Base-by-base conservation (phyloP, 2,888 invertebrate species). In the Oeneis ivallda region DNA sequence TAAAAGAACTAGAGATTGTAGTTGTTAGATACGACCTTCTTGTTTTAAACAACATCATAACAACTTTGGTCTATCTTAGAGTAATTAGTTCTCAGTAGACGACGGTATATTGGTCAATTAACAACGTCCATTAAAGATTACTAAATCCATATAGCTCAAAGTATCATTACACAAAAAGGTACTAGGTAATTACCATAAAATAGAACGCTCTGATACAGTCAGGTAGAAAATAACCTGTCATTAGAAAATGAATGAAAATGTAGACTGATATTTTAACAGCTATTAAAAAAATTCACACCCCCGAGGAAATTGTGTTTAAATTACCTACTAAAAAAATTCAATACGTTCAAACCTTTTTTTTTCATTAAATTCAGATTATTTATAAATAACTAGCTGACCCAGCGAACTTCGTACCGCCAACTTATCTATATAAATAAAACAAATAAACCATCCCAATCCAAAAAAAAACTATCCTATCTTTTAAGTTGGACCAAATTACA, bases 251-350 rank as follows among this genome's bases (percentile, higher is more conserved):
- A 58, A 58, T 45, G 13, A 58, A n/a, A 45, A 58, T n/a, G 19
- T 32, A 58, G 45, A 43, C 32, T 15, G 26, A 26, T 19, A 45
- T 45, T 58, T 58, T 45, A n/a, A 45, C 56, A 32, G 53, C 70
- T 61, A 68, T 68, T 68, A 70, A 61, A 65, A 64, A 65, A 59
- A 67, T 67, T 69, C 54, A 57, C 65, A 17, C 9, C 32, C 2
- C 37, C 37, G 37, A 7, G 37, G 9, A 1, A 37, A 37, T 8
- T 37, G 37, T 37, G 26, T 2, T 26, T 26, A 26, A 26, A 26
- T 5, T 26, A 26, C 26, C 26, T 26, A 26, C 26, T 26, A 1
- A 26, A 26, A 26, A 26, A 26, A 26, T 26, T 26, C 26, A 2
- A 26, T 26, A 4, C 26, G 26, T 26, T 26, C 5, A 5, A 5